Conservation (phyloP, 2,113 vertebrate species). For the Lycaon pictus region DNA sequence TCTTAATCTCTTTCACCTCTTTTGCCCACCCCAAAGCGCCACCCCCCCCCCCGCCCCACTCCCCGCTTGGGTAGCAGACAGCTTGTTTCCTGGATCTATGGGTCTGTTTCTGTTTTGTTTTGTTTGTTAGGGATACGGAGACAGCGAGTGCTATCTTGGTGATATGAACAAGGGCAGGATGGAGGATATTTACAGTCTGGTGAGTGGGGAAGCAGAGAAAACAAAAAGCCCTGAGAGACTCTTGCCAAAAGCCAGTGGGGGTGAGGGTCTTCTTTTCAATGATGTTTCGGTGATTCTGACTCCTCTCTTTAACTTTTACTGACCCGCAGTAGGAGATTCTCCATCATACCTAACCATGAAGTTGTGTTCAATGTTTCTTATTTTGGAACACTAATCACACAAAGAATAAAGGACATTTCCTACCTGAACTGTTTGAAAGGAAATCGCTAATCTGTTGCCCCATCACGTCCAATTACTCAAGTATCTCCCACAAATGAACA, state of each 20-base stretch:
- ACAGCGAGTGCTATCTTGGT: neutral
- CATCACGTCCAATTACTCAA: neutral
- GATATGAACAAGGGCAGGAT: neutral
- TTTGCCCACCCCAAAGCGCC: neutral
- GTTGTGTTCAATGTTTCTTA: neutral
- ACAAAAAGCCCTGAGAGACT: neutral
- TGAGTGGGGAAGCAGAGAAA: neutral
- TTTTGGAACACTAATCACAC: neutral
- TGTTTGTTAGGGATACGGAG: neutral
- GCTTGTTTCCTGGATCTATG: neutral
- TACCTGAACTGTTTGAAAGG: neutral
- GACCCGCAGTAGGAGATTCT: neutral
- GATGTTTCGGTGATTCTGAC: neutral
- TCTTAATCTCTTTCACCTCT: neutral
- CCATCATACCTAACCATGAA: neutral
- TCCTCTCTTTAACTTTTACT: neutral
- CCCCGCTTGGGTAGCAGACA: neutral
- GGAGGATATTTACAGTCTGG: neutral
- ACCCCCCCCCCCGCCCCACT: neutral
- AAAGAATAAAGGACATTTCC: neutral
- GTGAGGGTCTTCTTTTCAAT: neutral
- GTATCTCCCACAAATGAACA: neutral
- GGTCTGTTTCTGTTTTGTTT: neutral
- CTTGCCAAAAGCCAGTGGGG: neutral
- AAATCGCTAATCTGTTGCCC: neutral